Conservation (phyloP, 2,113 vertebrate genomes). For the Hymenochirus boettgeri region DNA sequence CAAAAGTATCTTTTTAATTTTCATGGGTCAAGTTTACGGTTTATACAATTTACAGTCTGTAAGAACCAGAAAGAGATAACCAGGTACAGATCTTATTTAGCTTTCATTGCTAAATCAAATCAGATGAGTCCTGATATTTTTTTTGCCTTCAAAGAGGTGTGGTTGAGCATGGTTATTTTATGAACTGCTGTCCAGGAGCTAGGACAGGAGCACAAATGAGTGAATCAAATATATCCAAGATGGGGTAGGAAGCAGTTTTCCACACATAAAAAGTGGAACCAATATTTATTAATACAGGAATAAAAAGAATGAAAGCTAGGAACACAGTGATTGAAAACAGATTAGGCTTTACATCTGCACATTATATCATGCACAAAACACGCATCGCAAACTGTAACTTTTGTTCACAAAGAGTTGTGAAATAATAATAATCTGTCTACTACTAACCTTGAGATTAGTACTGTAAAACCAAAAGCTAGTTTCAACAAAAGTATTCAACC, state of each 20-base stretch:
- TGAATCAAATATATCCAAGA: constrained; percentile 19
- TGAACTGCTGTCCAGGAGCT: constrained; percentile 6
- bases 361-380: too few species aligned
- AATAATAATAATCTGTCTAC: too few species aligned
- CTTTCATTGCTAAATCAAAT: constrained; percentile 29
- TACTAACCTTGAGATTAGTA: too few species aligned
- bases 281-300: constrained; percentile 11
- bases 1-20: constrained; percentile 12
- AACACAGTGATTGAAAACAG: neutral
- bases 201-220: constrained; percentile 7
- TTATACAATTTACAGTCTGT: neutral
- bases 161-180: constrained; percentile 23
- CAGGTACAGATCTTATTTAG: constrained; percentile 20
- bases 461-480: too few species aligned
- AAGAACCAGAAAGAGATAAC: constrained; percentile 4
- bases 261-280: constrained; percentile 20
- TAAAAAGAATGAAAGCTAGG: neutral
- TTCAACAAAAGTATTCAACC: too few species aligned
- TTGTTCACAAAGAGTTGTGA: too few species aligned
- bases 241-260: constrained; percentile 10
- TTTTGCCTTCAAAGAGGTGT: constrained; percentile 30
- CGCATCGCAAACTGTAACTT: too few species aligned
- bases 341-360: neutral
- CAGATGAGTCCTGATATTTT: constrained; percentile 25
- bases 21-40: neutral